These are phyloP conservation scores for Hydropsyche tenuis DNA, from an alignment of 1,140 invertebrate genomes.

Conservation along the genomic window DNA sequence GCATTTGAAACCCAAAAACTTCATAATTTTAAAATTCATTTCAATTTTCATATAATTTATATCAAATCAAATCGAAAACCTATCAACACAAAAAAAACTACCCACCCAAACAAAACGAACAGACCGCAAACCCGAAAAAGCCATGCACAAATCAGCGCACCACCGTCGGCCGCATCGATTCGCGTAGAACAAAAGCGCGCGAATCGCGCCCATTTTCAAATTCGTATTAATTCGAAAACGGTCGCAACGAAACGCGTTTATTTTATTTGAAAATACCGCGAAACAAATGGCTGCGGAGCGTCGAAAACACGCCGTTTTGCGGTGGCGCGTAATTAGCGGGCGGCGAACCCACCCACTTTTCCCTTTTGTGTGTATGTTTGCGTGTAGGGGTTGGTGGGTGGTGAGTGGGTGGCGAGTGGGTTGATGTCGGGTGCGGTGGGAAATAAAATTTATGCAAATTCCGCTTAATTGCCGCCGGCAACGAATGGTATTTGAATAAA, in stretches of 20 bases:
- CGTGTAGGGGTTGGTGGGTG: too few relatives aligned
- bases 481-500: slow-evolving; percentile 48
- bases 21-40: too few relatives aligned
- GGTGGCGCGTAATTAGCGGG: slow-evolving; percentile 43
- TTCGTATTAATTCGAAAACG: slow-evolving; percentile 38
- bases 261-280: slow-evolving; percentile 47
- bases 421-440: slow-evolving; percentile 8
- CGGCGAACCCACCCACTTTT: not conserved
- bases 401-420: not conserved
- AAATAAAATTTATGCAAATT: slow-evolving; percentile 50
- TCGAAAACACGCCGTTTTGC: slow-evolving; percentile 42
- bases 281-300: slow-evolving; percentile 44
- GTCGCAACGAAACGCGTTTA: slow-evolving; percentile 45
- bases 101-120: slow-evolving; percentile 16
- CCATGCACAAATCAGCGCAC: not conserved
- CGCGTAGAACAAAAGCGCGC: not conserved
- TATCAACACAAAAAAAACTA: not conserved
- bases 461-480: slow-evolving; percentile 47
- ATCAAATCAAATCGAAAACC: not conserved
- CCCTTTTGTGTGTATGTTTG: too few relatives aligned
- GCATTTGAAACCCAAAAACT: too few relatives aligned
- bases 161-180: not conserved
- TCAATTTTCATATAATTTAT: too few relatives aligned
- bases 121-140: not conserved
- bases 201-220: slow-evolving; percentile 12